Conservation (phyloP, 2,888 invertebrate species). For the Octonoba sinensis region DNA sequence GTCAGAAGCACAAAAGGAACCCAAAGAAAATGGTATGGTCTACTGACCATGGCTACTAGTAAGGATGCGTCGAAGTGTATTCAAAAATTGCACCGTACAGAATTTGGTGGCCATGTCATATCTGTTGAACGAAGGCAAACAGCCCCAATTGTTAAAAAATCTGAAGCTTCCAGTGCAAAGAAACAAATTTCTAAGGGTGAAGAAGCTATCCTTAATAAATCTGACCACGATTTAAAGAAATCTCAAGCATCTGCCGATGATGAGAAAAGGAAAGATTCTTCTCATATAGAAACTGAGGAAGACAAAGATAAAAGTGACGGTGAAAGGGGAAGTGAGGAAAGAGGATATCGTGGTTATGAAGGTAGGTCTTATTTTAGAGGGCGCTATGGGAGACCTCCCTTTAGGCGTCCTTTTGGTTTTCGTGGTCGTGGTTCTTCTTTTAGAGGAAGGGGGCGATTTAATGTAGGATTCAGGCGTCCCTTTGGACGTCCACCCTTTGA, state of each 20-base stretch:
- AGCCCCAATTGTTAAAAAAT: constrained; percentile 48
- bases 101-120: constrained; percentile 93
- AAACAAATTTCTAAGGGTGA: constrained; percentile 15
- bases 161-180: constrained; percentile 25
- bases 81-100: constrained; percentile 89
- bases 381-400: constrained; percentile 19
- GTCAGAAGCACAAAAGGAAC: constrained; percentile 90
- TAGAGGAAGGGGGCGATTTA: constrained; percentile 43
- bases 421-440: constrained; percentile 36
- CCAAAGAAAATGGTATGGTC: constrained; percentile 85
- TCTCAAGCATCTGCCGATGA: constrained; percentile 13
- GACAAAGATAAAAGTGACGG: constrained; percentile 40
- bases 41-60: constrained; percentile 94
- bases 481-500: constrained; percentile 47
- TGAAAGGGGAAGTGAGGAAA: constrained; percentile 22
- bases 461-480: constrained; percentile 35
- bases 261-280: constrained; percentile 32
- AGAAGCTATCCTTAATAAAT: constrained; percentile 12
- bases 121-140: constrained; percentile 80
- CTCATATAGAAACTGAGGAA: neutral
- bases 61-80: constrained; percentile 72
- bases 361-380: constrained; percentile 38
- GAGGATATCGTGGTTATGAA: constrained; percentile 41
- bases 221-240: constrained; percentile 36
- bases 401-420: constrained; percentile 48